Evolutionary conservation across 2,797 vertebrate species (phyloP).

Genomic region (Acestrorhynchus altus): DNA sequence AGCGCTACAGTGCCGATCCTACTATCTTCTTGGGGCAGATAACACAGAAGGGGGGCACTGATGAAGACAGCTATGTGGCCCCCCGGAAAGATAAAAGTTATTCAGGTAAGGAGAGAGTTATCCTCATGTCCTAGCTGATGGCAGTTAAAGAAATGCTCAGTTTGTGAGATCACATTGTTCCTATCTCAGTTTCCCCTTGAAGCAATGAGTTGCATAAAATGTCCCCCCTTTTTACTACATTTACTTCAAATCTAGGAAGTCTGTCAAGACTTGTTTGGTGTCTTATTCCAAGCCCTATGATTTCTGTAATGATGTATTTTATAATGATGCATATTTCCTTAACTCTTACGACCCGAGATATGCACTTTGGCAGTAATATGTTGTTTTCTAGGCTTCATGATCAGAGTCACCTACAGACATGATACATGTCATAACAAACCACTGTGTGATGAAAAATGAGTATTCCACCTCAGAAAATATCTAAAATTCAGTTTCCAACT

Average conservation of each 20-base stretch:
- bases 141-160: neutral
- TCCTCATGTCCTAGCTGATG: neutral
- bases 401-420: too few species aligned
- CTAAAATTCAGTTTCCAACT: too few species aligned
- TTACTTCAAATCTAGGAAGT: neutral
- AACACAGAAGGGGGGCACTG: slow-evolving; percentile 78
- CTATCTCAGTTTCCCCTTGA: neutral
- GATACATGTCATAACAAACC: too few species aligned
- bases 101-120: slow-evolving; percentile 79
- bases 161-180: neutral
- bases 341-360: too few species aligned
- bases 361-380: too few species aligned
- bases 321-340: too few species aligned
- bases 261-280: neutral
- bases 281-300: too few species aligned
- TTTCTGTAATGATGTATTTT: too few species aligned
- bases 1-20: slow-evolving; percentile 95
- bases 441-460: too few species aligned
- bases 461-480: too few species aligned
- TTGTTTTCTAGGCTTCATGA: too few species aligned
- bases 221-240: too few species aligned
- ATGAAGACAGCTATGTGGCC: slow-evolving; percentile 94
- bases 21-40: slow-evolving; percentile 89
- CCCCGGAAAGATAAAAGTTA: slow-evolving; percentile 92
- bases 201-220: neutral